A percentile compares a stretch with the other conserved stretches of the same genome.
Evolutionary conservation across 2,113 vertebrate species (phyloP).

Genomic region (Rana temporaria): DNA sequence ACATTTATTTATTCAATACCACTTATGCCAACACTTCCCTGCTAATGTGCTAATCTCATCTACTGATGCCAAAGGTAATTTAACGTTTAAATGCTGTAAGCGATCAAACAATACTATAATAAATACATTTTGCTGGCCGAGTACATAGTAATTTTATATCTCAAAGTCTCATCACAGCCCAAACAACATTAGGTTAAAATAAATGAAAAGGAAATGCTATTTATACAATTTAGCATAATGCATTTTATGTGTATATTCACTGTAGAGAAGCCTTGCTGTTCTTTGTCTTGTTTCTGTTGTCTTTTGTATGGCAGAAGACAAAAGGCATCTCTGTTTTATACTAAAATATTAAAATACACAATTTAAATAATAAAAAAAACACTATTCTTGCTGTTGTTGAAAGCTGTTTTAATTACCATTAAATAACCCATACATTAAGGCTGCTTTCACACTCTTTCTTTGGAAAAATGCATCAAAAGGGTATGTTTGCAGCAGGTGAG

Average conservation of each 20-base stretch:
- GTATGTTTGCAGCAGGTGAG: too few species aligned
- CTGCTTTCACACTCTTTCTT: too few species aligned
- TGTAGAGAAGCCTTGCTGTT: background rate
- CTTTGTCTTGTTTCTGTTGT: background rate
- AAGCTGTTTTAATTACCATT: too few species aligned
- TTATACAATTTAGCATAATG: constrained; percentile 22
- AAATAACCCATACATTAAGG: too few species aligned
- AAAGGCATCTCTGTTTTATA: too few species aligned
- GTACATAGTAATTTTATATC: constrained; percentile 22
- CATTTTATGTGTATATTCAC: background rate
- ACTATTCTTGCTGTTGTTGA: too few species aligned
- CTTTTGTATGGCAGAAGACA: too few species aligned
- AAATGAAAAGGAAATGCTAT: constrained; percentile 30
- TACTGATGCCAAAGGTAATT: constrained; percentile 16
- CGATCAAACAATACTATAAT: constrained; percentile 32
- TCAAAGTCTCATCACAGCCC: background rate
- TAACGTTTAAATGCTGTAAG: constrained; percentile 27
- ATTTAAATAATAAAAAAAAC: too few species aligned
- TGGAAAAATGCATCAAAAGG: too few species aligned
- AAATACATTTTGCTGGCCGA: constrained; percentile 3
- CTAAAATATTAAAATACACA: too few species aligned
- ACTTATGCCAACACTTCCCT: background rate
- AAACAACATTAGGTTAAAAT: constrained; percentile 10
- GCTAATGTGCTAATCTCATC: constrained; percentile 30
- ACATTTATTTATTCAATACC: background rate